phyloP scores from a whole-genome alignment of 2,797 vertebrate genomes.

The Crenuchus spilurus region DNA sequence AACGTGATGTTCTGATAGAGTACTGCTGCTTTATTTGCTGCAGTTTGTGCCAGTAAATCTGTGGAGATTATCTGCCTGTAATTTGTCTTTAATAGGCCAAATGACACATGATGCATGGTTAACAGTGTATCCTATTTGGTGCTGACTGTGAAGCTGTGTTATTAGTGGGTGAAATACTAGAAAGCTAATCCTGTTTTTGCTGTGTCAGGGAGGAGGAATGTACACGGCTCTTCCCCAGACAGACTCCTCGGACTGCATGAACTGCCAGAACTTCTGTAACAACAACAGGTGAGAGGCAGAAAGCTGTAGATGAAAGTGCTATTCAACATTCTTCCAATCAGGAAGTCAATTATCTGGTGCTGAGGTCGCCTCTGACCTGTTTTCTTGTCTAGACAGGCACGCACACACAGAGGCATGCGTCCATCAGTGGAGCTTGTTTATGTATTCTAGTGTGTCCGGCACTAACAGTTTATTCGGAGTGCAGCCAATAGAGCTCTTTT shows the following conservation, averaged over 20 bases:
- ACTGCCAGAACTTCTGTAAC: constrained; percentile 93
- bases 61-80: not conserved
- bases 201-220: constrained; percentile 82
- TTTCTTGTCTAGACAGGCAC: constrained; percentile 13
- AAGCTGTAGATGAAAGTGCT: constrained; percentile 16
- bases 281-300: constrained; percentile 87
- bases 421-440: constrained; percentile 69
- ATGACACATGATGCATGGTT: not conserved
- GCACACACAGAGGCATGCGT: constrained; percentile 12
- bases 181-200: constrained; percentile 62
- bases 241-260: constrained; percentile 86
- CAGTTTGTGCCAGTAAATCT: too few species aligned
- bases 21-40: too few species aligned
- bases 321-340: constrained; percentile 30
- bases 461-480: constrained; percentile 80
- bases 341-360: constrained; percentile 41
- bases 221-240: constrained; percentile 85
- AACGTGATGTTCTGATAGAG: too few species aligned
- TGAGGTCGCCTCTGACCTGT: constrained; percentile 40
- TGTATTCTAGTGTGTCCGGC: constrained; percentile 74
- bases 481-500: constrained; percentile 73
- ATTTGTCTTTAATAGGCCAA: not conserved
- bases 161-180: not conserved
- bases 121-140: not conserved
- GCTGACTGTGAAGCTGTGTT: not conserved